Evolutionary conservation across 2,888 invertebrate genomes (phyloP).

Genomic region (Fragum sueziense): DNA sequence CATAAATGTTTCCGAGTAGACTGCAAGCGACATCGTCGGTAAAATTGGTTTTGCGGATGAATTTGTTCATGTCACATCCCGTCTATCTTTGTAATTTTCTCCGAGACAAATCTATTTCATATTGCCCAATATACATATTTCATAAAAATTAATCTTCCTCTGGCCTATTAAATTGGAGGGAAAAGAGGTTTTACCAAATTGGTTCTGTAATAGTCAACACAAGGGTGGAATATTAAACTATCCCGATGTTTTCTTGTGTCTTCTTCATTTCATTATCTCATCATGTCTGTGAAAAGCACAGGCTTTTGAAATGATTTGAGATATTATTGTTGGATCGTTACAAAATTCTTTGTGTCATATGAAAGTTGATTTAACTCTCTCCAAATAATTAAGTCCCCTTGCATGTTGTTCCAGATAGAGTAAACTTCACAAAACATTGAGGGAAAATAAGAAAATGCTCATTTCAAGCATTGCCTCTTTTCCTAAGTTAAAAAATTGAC

Average conservation of each 20-base stretch:
- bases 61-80: conserved; percentile 11
- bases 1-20: neutral
- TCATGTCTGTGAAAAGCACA: too few species aligned
- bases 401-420: too few species aligned
- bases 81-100: conserved; percentile 6
- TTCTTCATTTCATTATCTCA: too few species aligned
- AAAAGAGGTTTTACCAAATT: conserved; percentile 6
- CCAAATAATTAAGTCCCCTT: too few species aligned
- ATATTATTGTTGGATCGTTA: too few species aligned
- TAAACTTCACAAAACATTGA: neutral
- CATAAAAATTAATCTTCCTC: conserved; percentile 15
- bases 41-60: conserved; percentile 12
- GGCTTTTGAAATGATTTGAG: too few species aligned
- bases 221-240: neutral
- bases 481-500: too few species aligned
- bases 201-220: conserved; percentile 5
- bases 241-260: neutral
- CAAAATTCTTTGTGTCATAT: too few species aligned
- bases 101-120: conserved; percentile 1
- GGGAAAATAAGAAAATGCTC: neutral
- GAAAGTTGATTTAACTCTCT: too few species aligned
- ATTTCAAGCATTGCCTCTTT: conserved; percentile 1
- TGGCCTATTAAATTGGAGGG: neutral
- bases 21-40: neutral
- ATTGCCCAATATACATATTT: conserved; percentile 21